Conservation (phyloP, 1,140 invertebrate species). For the Oppia nitens region DNA sequence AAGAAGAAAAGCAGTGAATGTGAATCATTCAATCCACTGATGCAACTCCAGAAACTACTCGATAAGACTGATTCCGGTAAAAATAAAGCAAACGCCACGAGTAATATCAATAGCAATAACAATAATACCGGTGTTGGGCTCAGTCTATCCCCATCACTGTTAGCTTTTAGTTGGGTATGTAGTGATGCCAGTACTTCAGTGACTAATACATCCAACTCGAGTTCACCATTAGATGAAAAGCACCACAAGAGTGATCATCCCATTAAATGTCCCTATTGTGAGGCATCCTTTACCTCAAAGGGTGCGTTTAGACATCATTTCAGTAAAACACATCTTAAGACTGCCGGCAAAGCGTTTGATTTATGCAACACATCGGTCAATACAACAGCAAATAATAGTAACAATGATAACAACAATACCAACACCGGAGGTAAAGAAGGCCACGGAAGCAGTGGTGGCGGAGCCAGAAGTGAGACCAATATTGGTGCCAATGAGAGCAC, state of each 20-base stretch:
- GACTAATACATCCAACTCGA: constrained; percentile 49
- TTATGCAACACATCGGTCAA: constrained; percentile 1
- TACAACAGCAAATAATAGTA: constrained; percentile 9
- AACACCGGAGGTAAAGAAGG: constrained; percentile 2
- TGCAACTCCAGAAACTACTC: constrained; percentile 80
- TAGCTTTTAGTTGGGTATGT: constrained; percentile 83
- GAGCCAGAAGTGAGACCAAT: constrained; percentile 11
- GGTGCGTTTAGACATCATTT: constrained; percentile 89
- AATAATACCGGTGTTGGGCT: constrained; percentile 24
- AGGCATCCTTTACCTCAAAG: constrained; percentile 88
- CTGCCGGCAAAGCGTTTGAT: constrained; percentile 64
- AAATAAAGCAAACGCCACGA: background rate
- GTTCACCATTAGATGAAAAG: background rate
- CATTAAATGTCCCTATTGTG: constrained; percentile 90
- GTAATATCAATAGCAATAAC: background rate
- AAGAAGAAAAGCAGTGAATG: background rate
- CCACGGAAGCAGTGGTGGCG: background rate
- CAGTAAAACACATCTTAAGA: constrained; percentile 91
- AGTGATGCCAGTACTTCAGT: constrained; percentile 54
- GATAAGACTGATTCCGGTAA: constrained; percentile 58
- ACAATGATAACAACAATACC: constrained; percentile 6
- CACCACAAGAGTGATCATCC: constrained; percentile 28
- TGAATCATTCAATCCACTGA: constrained; percentile 42
- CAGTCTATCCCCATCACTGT: constrained; percentile 48
- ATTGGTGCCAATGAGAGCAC: constrained; percentile 46